These are phyloP conservation scores for Melipona bicolor DNA, from an alignment of 2,888 invertebrate species.

Conservation along the genomic window DNA sequence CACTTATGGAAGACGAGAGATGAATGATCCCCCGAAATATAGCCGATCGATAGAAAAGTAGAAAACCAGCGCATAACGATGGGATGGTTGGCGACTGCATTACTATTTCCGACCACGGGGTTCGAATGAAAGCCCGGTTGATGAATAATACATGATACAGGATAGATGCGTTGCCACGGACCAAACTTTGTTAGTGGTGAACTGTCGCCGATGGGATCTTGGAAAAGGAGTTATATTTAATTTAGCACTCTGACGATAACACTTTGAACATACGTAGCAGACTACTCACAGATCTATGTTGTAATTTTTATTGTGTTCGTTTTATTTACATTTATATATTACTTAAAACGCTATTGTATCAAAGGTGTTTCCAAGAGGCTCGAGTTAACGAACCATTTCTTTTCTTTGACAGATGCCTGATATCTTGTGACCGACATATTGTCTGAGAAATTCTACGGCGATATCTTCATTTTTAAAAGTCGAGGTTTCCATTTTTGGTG, in stretches of 20 bases:
- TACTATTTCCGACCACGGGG: conserved; percentile 48
- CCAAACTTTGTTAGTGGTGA: conserved; percentile 22
- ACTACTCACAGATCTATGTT: too few relatives aligned
- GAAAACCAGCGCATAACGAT: conserved; percentile 50
- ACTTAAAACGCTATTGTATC: neutral
- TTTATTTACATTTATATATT: neutral
- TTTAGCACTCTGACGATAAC: conserved; percentile 3
- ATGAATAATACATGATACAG: conserved; percentile 62
- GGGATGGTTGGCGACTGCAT: conserved; percentile 33
- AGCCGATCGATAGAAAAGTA: conserved; percentile 51
- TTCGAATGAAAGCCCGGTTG: conserved; percentile 27
- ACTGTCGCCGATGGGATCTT: conserved; percentile 32
- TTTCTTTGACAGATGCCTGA: neutral
- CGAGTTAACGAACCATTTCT: neutral
- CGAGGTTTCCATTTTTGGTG: neutral
- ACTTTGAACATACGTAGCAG: neutral
- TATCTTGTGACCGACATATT: neutral
- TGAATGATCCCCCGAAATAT: neutral
- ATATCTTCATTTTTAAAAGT: conserved; percentile 71
- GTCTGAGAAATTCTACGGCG: conserved; percentile 16
- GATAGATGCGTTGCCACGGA: conserved; percentile 49
- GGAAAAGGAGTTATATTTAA: conserved; percentile 22
- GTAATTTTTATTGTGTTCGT: neutral
- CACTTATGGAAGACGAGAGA: neutral
- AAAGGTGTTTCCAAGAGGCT: conserved; percentile 6